Conservation (phyloP, 2,888 invertebrate genomes). For the Eupeodes luniger region DNA sequence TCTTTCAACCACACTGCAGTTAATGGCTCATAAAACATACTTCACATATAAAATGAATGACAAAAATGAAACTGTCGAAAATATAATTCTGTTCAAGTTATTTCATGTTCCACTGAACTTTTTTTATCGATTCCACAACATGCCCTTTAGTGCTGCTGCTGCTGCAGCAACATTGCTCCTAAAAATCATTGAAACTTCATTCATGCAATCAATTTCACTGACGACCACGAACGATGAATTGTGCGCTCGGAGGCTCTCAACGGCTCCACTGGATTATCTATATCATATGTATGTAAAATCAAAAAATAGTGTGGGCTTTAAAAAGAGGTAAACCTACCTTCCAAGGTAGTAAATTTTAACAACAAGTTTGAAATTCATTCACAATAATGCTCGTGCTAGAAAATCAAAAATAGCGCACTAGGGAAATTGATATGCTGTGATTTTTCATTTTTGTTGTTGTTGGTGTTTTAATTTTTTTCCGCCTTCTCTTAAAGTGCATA, state of each 20-base stretch:
- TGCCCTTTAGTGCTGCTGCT: not conserved
- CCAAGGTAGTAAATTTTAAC: not conserved
- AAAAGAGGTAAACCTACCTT: not conserved
- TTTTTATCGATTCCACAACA: not conserved
- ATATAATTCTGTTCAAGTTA: no score
- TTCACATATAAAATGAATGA: no score
- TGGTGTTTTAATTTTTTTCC: not conserved
- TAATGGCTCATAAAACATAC: no score
- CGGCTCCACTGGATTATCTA: not conserved
- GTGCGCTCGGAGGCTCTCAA: not conserved
- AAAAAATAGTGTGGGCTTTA: constrained; percentile 27
- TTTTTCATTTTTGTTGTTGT: not conserved
- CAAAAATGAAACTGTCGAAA: no score
- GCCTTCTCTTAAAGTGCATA: constrained; percentile 2
- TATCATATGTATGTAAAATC: constrained; percentile 26
- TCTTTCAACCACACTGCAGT: no score
- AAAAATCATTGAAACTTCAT: constrained; percentile 22
- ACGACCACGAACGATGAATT: not conserved
- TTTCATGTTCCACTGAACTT: no score
- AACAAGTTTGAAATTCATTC: constrained; percentile 39
- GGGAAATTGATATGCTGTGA: constrained; percentile 53
- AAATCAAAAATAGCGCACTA: constrained; percentile 46
- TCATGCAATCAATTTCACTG: not conserved
- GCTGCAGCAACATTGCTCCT: not conserved
- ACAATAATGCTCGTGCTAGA: constrained; percentile 23